A percentile compares a stretch with the other conserved stretches of the same genome.
Conservation (phyloP, 2,113 vertebrate genomes). For the Solea senegalensis region DNA sequence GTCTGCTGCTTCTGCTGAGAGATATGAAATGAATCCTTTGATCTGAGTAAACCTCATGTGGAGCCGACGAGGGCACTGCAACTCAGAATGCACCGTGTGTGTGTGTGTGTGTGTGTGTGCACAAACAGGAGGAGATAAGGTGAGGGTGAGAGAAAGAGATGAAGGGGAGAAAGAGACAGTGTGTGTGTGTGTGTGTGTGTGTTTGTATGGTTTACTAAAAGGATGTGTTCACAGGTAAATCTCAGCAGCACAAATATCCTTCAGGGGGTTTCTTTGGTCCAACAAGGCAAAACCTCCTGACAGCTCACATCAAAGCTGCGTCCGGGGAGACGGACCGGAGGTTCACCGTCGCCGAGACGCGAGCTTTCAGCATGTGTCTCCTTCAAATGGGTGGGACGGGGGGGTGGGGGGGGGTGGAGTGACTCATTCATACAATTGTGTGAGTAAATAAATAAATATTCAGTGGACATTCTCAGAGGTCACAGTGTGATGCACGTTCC, state of each 20-base stretch:
- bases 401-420: not conserved
- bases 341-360: not conserved
- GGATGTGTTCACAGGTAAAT: constrained; percentile 29
- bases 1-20: constrained; percentile 48
- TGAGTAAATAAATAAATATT: not conserved
- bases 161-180: not conserved
- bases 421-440: constrained; percentile 7
- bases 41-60: constrained; percentile 38
- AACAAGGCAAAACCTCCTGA: constrained; percentile 13
- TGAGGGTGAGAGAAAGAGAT: constrained; percentile 18
- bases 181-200: constrained; percentile 13
- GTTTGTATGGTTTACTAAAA: constrained; percentile 32
- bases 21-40: constrained; percentile 53
- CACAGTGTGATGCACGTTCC: constrained; percentile 8
- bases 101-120: constrained; percentile 15
- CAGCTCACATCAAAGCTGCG: not conserved
- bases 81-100: constrained; percentile 28
- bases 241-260: constrained; percentile 36
- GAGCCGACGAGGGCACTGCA: constrained; percentile 25
- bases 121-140: constrained; percentile 3
- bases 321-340: constrained; percentile 10
- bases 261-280: constrained; percentile 59
- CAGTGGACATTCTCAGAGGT: constrained; percentile 34
- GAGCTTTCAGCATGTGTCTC: not conserved
- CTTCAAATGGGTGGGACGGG: not conserved